phyloP scores from a whole-genome alignment of 2,113 vertebrate genomes.

The Rafetus swinhoei region DNA sequence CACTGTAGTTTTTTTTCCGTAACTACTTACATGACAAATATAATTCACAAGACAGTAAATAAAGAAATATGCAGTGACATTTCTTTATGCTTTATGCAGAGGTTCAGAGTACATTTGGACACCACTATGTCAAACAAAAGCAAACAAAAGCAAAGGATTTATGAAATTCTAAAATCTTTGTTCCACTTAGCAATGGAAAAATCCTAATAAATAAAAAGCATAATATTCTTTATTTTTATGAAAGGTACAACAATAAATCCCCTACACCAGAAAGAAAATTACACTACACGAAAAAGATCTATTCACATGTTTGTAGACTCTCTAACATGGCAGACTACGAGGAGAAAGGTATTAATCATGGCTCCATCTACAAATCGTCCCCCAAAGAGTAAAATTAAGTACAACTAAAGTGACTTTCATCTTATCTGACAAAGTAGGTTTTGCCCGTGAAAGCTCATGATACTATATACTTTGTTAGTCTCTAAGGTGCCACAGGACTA shows the following conservation, averaged over 20 bases:
- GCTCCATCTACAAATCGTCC: neutral
- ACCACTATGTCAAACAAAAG: neutral
- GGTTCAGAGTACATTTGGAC: neutral
- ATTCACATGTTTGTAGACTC: neutral
- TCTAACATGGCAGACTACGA: neutral
- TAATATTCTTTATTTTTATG: neutral
- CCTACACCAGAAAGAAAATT: neutral
- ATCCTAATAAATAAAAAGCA: neutral
- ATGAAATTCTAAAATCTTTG: neutral
- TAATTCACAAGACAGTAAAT: conserved; percentile 40
- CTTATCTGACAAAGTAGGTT: too few relatives aligned
- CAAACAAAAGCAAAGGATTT: neutral
- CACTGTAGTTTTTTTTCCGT: neutral
- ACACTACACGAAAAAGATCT: neutral
- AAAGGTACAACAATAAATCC: neutral
- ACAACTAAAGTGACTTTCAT: neutral
- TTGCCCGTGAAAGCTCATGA: too few relatives aligned
- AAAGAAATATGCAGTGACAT: neutral
- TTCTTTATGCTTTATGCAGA: conserved; percentile 54
- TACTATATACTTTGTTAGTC: too few relatives aligned
- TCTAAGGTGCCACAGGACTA: too few relatives aligned
- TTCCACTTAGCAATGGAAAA: neutral
- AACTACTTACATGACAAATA: conserved; percentile 31
- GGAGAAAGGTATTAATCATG: neutral
- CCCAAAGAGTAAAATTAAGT: neutral